phyloP scores from a whole-genome alignment of 2,797 vertebrate genomes.

The Linurgus olivaceus region DNA sequence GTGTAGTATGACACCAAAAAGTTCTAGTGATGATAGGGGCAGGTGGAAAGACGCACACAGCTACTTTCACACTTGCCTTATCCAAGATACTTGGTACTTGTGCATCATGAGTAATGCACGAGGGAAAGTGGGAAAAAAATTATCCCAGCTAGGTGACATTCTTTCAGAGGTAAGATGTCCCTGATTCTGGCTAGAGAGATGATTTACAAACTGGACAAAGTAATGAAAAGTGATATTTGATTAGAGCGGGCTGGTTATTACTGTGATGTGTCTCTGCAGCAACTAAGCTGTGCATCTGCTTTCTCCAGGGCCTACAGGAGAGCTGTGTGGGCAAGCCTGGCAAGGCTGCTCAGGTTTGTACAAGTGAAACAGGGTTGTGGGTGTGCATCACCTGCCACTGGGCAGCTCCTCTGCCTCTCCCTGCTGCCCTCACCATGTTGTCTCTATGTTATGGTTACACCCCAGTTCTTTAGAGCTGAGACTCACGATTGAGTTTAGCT shows the following conservation, averaged over 20 bases:
- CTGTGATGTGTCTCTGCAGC: rapidly evolving
- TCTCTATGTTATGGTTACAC: background rate
- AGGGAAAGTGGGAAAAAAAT: background rate
- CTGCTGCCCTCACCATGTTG: rapidly evolving
- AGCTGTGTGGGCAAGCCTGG: background rate
- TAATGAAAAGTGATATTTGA: background rate
- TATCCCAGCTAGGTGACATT: background rate
- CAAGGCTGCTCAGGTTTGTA: rapidly evolving
- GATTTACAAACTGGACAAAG: background rate
- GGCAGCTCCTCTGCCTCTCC: background rate
- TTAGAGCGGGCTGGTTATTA: rapidly evolving
- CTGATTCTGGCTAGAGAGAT: background rate
- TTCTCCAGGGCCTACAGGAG: background rate
- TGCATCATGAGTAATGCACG: background rate
- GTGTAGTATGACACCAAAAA: rapidly evolving
- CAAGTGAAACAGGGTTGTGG: rapidly evolving
- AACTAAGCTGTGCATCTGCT: background rate
- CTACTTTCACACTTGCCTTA: background rate
- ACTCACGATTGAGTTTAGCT: background rate
- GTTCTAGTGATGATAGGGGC: background rate
- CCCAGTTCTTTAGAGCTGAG: rapidly evolving
- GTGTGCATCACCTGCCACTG: background rate
- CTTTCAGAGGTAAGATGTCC: background rate
- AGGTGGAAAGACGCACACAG: rapidly evolving
- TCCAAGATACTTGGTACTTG: background rate